Conservation (phyloP, 1,140 invertebrate genomes). For the Calliopsis andreniformis region DNA sequence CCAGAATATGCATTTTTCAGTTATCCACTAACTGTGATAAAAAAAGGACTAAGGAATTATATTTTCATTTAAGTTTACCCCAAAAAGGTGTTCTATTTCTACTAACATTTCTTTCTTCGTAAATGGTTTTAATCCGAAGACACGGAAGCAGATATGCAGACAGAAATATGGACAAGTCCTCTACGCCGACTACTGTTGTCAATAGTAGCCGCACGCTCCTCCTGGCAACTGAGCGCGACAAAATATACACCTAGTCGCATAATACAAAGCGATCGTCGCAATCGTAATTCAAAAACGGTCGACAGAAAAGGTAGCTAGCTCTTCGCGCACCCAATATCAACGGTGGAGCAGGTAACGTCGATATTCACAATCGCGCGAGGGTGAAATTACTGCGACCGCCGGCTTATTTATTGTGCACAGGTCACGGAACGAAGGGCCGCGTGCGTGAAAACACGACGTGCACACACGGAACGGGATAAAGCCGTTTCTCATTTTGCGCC, state of each 20-base stretch:
- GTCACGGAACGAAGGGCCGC: constrained; percentile 20
- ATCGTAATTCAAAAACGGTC: constrained; percentile 39
- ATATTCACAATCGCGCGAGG: constrained; percentile 33
- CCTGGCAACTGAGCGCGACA: constrained; percentile 16
- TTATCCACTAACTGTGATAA: too few species aligned
- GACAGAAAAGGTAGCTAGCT: constrained; percentile 6
- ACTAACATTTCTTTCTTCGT: too few species aligned
- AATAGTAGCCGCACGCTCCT: too few species aligned
- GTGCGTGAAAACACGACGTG: constrained; percentile 4
- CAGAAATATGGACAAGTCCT: too few species aligned
- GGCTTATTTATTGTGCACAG: constrained; percentile 48
- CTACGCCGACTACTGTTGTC: too few species aligned
- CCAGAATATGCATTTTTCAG: too few species aligned
- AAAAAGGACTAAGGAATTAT: too few species aligned
- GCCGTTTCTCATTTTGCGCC: constrained; percentile 33
- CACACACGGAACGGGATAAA: constrained; percentile 27
- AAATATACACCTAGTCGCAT: constrained; percentile 12
- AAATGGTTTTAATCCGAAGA: too few species aligned
- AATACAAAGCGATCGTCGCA: constrained; percentile 44
- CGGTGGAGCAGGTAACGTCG: constrained; percentile 26
- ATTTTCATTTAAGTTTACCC: too few species aligned
- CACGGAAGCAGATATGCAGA: too few species aligned
- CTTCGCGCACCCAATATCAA: constrained; percentile 34
- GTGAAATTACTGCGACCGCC: constrained; percentile 46
- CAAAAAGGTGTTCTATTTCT: too few species aligned